Percentiles rank a stretch among this genome's conserved stretches.
Conservation (phyloP, 1,140 invertebrate species). For the Drosophila mojavensis region DNA sequence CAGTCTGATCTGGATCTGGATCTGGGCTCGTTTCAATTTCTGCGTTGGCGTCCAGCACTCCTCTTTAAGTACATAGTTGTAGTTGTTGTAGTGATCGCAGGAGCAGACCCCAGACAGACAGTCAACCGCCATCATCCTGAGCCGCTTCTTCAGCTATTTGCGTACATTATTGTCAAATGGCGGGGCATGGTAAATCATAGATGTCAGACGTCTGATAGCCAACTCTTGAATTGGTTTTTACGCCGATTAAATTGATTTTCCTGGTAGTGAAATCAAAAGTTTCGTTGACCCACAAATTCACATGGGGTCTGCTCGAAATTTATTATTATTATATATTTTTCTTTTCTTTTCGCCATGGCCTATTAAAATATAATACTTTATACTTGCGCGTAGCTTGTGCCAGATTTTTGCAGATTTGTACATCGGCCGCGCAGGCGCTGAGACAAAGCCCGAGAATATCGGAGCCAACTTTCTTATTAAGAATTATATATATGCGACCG, state of each 20-base stretch:
- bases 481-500: constrained; percentile 74
- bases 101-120: constrained; percentile 31
- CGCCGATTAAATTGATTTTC: constrained; percentile 60
- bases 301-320: constrained; percentile 26
- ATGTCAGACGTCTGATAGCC: constrained; percentile 53
- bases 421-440: constrained; percentile 17
- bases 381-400: constrained; percentile 53
- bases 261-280: constrained; percentile 64
- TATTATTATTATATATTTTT: constrained; percentile 37
- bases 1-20: constrained; percentile 11
- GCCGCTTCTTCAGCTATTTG: constrained; percentile 74
- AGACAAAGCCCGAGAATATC: constrained; percentile 39
- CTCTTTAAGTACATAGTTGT: constrained; percentile 75
- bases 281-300: constrained; percentile 57
- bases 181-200: constrained; percentile 70
- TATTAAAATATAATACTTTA: constrained; percentile 78
- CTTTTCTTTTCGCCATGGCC: constrained; percentile 55
- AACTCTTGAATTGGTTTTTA: constrained; percentile 57
- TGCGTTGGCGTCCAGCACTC: constrained; percentile 79
- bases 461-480: constrained; percentile 68
- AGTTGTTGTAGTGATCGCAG: constrained; percentile 54
- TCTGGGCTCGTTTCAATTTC: constrained; percentile 68
- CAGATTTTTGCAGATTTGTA: constrained; percentile 29
- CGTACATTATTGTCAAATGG: constrained; percentile 80
- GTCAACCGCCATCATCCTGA: constrained; percentile 42